Conservation (phyloP, 2,797 vertebrate genomes). For the Lepus oiostolus region DNA sequence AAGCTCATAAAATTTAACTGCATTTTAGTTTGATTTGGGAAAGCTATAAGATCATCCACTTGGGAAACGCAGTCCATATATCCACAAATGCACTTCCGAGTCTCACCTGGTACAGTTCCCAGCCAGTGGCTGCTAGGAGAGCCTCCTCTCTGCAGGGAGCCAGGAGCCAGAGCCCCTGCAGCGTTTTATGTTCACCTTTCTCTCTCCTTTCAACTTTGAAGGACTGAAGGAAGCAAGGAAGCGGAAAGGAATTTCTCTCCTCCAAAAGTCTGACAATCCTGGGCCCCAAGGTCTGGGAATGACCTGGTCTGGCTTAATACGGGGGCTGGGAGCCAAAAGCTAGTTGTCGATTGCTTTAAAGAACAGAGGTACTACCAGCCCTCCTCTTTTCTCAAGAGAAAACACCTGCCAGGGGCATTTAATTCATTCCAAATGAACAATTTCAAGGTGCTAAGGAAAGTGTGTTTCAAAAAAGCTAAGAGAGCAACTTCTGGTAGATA, state of each 20-base stretch:
- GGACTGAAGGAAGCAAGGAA: background rate
- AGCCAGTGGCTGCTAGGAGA: background rate
- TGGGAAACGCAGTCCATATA: background rate
- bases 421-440: background rate
- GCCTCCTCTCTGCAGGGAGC: background rate
- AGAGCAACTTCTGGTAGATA: background rate
- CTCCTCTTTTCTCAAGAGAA: background rate
- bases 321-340: background rate
- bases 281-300: background rate
- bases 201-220: background rate
- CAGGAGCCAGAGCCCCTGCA: background rate
- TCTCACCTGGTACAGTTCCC: background rate
- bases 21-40: constrained; percentile 67
- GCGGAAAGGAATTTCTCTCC: background rate
- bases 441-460: background rate
- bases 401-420: background rate
- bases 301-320: background rate
- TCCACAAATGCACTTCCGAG: background rate
- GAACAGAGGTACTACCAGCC: background rate
- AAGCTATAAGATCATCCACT: constrained; percentile 53
- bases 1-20: constrained; percentile 74
- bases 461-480: background rate
- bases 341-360: background rate
- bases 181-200: no score
- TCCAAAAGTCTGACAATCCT: background rate